Evolutionary conservation across 2,113 vertebrate genomes (phyloP).

Genomic region (Lethenteron reissneri): DNA sequence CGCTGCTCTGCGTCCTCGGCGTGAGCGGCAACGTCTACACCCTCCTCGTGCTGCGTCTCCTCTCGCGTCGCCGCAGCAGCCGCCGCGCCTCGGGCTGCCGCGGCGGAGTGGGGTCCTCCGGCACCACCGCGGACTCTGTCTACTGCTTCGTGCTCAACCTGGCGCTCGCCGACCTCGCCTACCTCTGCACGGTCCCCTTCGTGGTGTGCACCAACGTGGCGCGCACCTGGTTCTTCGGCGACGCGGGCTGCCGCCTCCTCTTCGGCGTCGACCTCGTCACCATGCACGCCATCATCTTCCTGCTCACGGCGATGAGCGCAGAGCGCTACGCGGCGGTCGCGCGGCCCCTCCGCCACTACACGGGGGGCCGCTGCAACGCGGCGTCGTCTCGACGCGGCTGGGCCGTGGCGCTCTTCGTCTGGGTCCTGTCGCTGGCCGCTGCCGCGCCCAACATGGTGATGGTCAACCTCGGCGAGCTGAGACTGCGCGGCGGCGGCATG

Average conservation of each 20-base stretch:
- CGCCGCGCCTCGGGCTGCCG: slow-evolving; percentile 14
- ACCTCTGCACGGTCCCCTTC: slow-evolving; percentile 44
- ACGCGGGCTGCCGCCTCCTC: slow-evolving; percentile 36
- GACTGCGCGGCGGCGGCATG: slow-evolving; percentile 21
- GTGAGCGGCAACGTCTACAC: slow-evolving; percentile 47
- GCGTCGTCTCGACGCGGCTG: slow-evolving; percentile 22
- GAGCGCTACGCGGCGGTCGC: slow-evolving; percentile 40
- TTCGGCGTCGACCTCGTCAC: slow-evolving; percentile 46
- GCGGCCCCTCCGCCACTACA: slow-evolving; percentile 35
- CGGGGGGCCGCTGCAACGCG: slow-evolving; percentile 22
- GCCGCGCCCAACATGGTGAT: slow-evolving; percentile 52
- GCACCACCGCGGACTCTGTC: slow-evolving; percentile 16
- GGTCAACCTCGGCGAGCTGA: slow-evolving; percentile 38
- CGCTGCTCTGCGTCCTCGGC: slow-evolving; percentile 35
- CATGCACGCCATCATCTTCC: slow-evolving; percentile 53
- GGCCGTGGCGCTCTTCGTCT: slow-evolving; percentile 30
- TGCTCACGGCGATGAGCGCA: slow-evolving; percentile 41
- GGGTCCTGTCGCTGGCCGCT: slow-evolving; percentile 35
- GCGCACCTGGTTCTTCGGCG: slow-evolving; percentile 41
- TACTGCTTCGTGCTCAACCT: slow-evolving; percentile 42
- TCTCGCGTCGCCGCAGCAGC: slow-evolving; percentile 14
- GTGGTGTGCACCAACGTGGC: slow-evolving; percentile 43
- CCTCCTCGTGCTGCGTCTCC: slow-evolving; percentile 20
- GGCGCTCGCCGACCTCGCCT: slow-evolving; percentile 41
- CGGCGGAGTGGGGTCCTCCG: neutral